phyloP scores from a whole-genome alignment of 2,113 vertebrate species.

The Microcebus jonahi region DNA sequence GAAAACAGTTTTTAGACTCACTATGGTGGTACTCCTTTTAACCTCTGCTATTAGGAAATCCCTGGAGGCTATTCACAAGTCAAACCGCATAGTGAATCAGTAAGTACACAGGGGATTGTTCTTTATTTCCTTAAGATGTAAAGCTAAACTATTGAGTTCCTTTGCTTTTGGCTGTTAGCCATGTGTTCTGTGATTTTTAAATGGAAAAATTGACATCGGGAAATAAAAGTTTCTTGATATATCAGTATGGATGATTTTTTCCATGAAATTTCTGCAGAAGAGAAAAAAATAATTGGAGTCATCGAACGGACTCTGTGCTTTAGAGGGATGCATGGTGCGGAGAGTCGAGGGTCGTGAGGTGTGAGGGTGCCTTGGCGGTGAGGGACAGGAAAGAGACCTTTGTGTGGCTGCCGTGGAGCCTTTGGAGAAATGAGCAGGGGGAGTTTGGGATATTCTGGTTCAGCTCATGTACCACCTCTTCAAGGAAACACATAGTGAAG shows the following conservation, averaged over 20 bases:
- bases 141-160: not conserved
- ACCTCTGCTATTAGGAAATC: not conserved
- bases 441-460: not conserved
- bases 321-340: not conserved
- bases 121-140: not conserved
- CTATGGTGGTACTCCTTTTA: not conserved
- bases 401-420: not conserved
- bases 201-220: not conserved
- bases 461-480: not conserved
- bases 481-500: not conserved
- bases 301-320: not conserved
- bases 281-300: not conserved
- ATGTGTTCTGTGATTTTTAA: not conserved
- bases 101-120: not conserved
- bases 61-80: not conserved
- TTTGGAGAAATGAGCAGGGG: not conserved
- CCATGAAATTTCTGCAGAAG: not conserved
- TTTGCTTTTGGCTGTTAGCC: not conserved
- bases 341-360: not conserved
- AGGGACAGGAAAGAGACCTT: not conserved
- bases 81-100: not conserved
- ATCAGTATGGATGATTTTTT: not conserved
- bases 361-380: rapidly evolving
- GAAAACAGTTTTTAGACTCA: not conserved
- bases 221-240: not conserved